Base-by-base conservation (phyloP, 2,113 vertebrate genomes). In the Perca schrenkii region DNA sequence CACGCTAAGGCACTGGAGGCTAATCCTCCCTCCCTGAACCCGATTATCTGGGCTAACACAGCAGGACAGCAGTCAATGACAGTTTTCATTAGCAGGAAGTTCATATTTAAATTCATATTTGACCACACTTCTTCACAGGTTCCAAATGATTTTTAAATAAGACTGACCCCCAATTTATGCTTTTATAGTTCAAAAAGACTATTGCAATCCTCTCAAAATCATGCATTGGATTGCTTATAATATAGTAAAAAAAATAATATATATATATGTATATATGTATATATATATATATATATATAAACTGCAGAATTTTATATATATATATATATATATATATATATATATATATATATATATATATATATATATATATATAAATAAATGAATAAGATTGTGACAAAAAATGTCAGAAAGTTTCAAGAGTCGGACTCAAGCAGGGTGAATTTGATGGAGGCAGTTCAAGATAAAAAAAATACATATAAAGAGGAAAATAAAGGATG, bases 11-110 rank as follows among this genome's bases (percentile, higher is more conserved):
- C 79, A 78, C 89, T 88, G 77, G 53, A 84, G 85, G 87, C 85
- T 94, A 92, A 94, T 94, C 91, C 90, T 60, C 76, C 83, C 75
- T 75, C 79, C 67, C 77, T 93, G 90, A 91, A 91, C 89, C 86
- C 54, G 89, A 93, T 94, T 93, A 94, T 89, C 90, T 54, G 16
- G 65, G 85, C 74, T 56, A 82, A 85, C 87, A 11, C 84, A 77
- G 80, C 90, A 19, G 84, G 91, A 65, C 53, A 52, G 76, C 78
- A 85, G 54, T 11, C 40, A 43, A 43, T 43, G 40, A 43, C 40
- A 49, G 53, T 71, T 57, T 28, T 50, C 60, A 54, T 70, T 17
- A n/a, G 21, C 54, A 19, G 43, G 75, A 68, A 52, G 31, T 60
- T 36, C 0, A 8, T 22, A 68, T 57, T n/a, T 56, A 15, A 10